Conservation (phyloP, 2,888 invertebrate genomes). For the Rhyacophila evoluta region DNA sequence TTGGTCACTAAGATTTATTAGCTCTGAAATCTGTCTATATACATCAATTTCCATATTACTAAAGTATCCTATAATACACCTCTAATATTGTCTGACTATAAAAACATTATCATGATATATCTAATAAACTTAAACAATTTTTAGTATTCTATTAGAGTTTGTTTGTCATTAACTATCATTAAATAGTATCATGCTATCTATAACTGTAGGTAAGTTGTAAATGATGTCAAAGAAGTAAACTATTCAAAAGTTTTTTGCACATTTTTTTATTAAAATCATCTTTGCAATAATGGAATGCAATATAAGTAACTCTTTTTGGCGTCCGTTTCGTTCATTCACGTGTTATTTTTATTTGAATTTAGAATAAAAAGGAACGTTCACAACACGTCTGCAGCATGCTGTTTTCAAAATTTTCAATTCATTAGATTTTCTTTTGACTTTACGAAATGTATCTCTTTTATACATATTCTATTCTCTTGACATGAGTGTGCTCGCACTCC, state of each 20-base stretch:
- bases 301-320: background rate
- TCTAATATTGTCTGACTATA: too few species aligned
- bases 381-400: conserved; percentile 42
- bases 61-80: too few species aligned
- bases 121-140: too few species aligned
- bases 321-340: background rate
- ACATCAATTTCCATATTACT: too few species aligned
- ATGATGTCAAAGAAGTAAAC: background rate
- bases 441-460: background rate
- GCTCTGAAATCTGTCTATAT: too few species aligned
- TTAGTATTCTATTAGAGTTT: too few species aligned
- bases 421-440: conserved; percentile 29
- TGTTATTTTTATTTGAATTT: background rate
- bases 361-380: conserved; percentile 41
- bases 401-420: conserved; percentile 29
- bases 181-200: too few species aligned
- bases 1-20: too few species aligned
- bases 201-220: too few species aligned
- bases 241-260: background rate
- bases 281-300: background rate
- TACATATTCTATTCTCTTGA: background rate
- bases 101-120: too few species aligned
- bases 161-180: too few species aligned
- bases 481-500: background rate
- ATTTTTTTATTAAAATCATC: background rate